Conservation (phyloP, 2,797 vertebrate genomes). For the Nannoperca australis region DNA sequence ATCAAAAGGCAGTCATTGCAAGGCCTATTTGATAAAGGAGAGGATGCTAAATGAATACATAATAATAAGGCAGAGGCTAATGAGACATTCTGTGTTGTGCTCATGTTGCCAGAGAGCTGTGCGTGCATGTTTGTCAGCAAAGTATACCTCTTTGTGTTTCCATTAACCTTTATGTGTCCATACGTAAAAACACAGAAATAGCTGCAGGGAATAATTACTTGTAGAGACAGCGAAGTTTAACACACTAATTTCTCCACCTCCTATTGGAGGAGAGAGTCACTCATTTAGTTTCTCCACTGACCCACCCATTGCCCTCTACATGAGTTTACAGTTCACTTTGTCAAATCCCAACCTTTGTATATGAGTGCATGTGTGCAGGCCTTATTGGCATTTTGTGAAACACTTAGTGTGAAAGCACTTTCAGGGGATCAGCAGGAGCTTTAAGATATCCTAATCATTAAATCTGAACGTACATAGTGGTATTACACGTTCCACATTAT, state of each 20-base stretch:
- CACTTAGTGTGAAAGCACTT: not conserved
- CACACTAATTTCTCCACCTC: not conserved
- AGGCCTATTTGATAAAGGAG: slow-evolving; percentile 48
- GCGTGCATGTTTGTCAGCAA: slow-evolving; percentile 38
- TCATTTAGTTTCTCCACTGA: not conserved
- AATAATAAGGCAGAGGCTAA: slow-evolving; percentile 57
- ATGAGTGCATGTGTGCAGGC: not conserved
- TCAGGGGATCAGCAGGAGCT: not conserved
- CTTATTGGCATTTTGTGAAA: slow-evolving; percentile 2
- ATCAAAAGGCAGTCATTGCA: slow-evolving; percentile 48
- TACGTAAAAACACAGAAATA: slow-evolving; percentile 8
- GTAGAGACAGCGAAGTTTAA: slow-evolving; percentile 13
- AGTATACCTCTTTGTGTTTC: slow-evolving; percentile 38
- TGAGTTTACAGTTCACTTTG: not conserved
- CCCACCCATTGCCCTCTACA: not conserved
- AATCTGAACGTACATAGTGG: not conserved
- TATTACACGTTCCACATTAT: slow-evolving; percentile 10
- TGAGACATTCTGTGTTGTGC: slow-evolving; percentile 42
- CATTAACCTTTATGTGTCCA: slow-evolving; percentile 46
- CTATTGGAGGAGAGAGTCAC: not conserved
- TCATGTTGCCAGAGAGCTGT: slow-evolving; percentile 31
- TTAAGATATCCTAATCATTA: not conserved
- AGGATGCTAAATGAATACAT: slow-evolving; percentile 53
- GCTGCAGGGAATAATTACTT: slow-evolving; percentile 22
- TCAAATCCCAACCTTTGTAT: not conserved